Base-by-base conservation (phyloP, 2,888 invertebrate species). In the Dyspetes luteomarginatus region DNA sequence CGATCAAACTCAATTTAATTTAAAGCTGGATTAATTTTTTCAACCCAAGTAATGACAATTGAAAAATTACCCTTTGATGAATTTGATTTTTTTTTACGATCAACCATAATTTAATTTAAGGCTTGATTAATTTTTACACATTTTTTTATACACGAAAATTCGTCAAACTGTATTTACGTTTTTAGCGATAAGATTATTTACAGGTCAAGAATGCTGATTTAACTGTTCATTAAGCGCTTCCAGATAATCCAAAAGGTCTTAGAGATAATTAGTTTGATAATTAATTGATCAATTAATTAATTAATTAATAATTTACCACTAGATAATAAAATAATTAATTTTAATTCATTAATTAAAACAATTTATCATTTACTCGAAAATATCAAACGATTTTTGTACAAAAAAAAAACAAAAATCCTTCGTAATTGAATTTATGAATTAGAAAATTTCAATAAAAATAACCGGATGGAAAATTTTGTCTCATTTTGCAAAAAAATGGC, bases 201-300 rank as follows among this genome's bases (percentile, higher is more conserved):
- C 28, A 41, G 64, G 65, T n/a, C 7, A 15, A 48, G 36, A 55
- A 72, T 45, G 71, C 75, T 60, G 65, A 60, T 28, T 36, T n/a
- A 2, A 5, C 17, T 60, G 58, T 72, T 76, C 67, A 68, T 74
- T 68, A 45, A 65, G 77, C 68, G 73, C 74, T 79, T 79, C 81
- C 81, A 71, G 69, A 81, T 68, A 56, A 68, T 73, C 72, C 68
- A 68, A 69, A 56, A 73, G 64, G n/a, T n/a, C 56, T 41, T 64
- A 50, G 50, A 45, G 36, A 68, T 64, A 48, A 22, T 48, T 17
- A 68, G 30, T 17, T 28, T 60, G 9, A 56, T 55, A 43, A 9
- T 9, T 7, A 60, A 19, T 30, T 3, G 19, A 52, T 67, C 22
- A 30, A 62, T 28, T 36, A 26, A 24, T 26, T 41, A 12, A 7